Evolutionary conservation across 2,888 invertebrate species (phyloP).

Genomic region (Cyaniris semiargus): DNA sequence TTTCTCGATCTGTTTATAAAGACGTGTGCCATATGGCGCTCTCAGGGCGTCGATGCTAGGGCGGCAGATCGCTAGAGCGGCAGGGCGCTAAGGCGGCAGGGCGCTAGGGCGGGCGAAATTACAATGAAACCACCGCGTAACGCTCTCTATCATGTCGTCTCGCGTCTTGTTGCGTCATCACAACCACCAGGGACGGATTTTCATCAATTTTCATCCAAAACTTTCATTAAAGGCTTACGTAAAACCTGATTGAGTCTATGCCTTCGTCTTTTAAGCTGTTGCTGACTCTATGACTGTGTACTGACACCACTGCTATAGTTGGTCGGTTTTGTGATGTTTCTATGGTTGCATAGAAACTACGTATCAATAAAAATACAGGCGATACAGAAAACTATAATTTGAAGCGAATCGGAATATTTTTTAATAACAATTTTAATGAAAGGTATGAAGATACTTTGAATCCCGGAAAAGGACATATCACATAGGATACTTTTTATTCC

Average conservation of each 20-base stretch:
- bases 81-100: not conserved
- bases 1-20: not conserved
- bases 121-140: not conserved
- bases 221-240: not conserved
- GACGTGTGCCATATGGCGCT: not conserved
- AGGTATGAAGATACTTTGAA: too few species aligned
- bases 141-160: not conserved
- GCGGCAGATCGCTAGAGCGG: not conserved
- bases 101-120: not conserved
- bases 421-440: too few species aligned
- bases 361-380: too few species aligned
- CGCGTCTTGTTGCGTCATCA: not conserved
- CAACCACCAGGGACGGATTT: not conserved
- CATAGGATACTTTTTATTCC: too few species aligned
- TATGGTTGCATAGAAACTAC: too few species aligned
- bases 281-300: too few species aligned
- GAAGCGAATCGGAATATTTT: too few species aligned
- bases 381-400: too few species aligned
- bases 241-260: not conserved
- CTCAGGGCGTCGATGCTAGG: not conserved
- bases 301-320: too few species aligned
- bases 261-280: too few species aligned
- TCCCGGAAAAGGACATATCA: too few species aligned
- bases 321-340: too few species aligned
- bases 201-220: not conserved